Evolutionary conservation across 1,140 invertebrate genomes (phyloP), one percentile per base, ranked within the genome.

Genomic region (Achroia grisella): DNA sequence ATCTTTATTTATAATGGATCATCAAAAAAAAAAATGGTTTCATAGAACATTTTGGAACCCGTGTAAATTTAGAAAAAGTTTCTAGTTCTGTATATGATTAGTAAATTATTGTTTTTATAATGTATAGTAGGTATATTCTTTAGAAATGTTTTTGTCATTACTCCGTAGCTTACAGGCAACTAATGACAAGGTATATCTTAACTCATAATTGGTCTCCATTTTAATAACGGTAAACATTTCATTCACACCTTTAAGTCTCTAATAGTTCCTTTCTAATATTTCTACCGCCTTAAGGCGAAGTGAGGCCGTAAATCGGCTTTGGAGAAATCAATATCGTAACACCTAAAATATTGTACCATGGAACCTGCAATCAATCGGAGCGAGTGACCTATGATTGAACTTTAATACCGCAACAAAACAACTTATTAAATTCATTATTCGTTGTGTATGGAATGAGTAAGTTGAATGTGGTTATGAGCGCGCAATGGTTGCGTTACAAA

Each of bases 241-340:
- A 49, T 46, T 59, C 44, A 55, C 51, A 49, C 59, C 50, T 60
- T 51, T 55, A 39, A 44, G 28, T 37, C 32, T 37, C 46, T 63
- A 70, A 63, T 66, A 44, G 55, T 34, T 49, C 46, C 61, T 62
- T 62, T 62, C 46, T 61, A 62, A 52, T 48, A 44, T 51, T 50
- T 39, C 48, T 48, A 52, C 41, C 37, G 54, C 64, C 58, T 41
- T 23, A 8, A 49, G 71, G 49, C 34, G 56, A 32, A 42, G 51
- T 52, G 46, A 47, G 37, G 39, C 28, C 36, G 43, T 49, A 55
- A 60, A 56, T 62, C 53, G 58, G 53, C 44, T 50, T 44, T 46
- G 33, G 53, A 67, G 62, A 71, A 74, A 71, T 74, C 68, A 74
- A 74, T 74, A 74, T 64, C 48, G 48, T 54, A 61, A 56, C 50